phyloP scores from a whole-genome alignment of 2,888 invertebrate genomes.

The Dryomyza anilis region DNA sequence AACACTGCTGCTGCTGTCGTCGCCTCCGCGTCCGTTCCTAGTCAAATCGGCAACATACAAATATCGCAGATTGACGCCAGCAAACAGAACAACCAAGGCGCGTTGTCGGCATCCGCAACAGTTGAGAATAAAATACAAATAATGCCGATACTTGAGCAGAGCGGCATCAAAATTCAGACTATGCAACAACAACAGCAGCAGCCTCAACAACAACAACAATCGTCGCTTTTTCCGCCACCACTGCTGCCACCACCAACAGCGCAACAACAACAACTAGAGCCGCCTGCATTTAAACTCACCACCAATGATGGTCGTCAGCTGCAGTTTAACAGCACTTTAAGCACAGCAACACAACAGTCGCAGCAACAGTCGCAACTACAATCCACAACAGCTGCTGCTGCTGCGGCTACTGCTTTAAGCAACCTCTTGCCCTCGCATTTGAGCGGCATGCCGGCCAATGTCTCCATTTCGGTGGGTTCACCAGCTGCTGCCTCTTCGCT shows the following conservation, averaged over 20 bases:
- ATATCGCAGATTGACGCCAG: constrained; percentile 60
- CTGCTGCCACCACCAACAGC: constrained; percentile 31
- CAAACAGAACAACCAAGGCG: constrained; percentile 47
- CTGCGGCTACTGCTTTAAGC: background rate
- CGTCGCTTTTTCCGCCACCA: constrained; percentile 36
- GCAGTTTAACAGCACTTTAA: constrained; percentile 51
- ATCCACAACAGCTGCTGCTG: constrained; percentile 26
- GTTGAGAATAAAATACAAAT: constrained; percentile 62
- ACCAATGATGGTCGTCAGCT: constrained; percentile 52
- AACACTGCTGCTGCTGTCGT: constrained; percentile 22
- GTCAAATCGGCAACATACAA: constrained; percentile 62
- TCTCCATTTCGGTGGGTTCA: constrained; percentile 54
- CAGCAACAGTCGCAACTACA: constrained; percentile 23
- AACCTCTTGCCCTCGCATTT: constrained; percentile 14
- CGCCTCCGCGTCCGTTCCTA: constrained; percentile 53
- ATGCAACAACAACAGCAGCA: constrained; percentile 33
- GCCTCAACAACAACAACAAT: constrained; percentile 32
- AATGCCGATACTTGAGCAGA: constrained; percentile 57
- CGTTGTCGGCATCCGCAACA: constrained; percentile 47
- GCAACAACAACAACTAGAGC: constrained; percentile 35
- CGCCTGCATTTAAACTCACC: constrained; percentile 33
- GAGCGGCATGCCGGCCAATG: constrained; percentile 48
- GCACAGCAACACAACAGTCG: too few species aligned
- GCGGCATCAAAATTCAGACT: constrained; percentile 20
- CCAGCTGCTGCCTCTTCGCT: constrained; percentile 56